Evolutionary conservation across 2,888 invertebrate species (phyloP), one percentile per base, ranked within the genome.

Genomic region (Xylota sylvarum): DNA sequence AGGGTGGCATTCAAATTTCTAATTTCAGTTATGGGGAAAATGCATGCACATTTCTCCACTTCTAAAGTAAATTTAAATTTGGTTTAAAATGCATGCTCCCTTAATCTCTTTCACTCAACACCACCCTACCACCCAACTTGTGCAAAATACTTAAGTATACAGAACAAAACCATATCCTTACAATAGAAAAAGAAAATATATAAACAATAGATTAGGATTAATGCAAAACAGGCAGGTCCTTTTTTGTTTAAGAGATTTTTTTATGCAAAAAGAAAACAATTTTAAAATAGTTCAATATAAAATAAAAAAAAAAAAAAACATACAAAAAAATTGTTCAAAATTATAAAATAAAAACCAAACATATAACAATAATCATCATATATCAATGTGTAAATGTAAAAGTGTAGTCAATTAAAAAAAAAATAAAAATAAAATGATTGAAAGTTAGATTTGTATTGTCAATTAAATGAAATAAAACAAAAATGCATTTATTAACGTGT

Each of bases 201-300:
- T 67, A 62, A 19, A 50, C 27, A 50, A n/a, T 85, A 80, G 69
- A 70, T 62, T 76, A 85, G 70, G 70, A 76, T 70, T 55, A 85
- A 77, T 80, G 69, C 86, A 86, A 86, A 86, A 86, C 73, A 86
- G 86, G 86, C 86, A 86, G 86, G 86, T 82, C 86, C 86, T 86
- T 78, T 82, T 86, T 86, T 86, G 86, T 78, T 82, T 60, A 56
- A 65, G 14, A 46, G 58, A 37, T 55, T 81, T 77, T 81, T 74
- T 58, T 58, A 76, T 70, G 55, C 60, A 73, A 73, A 52, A 58
- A 73, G 46, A 27, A 55, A 43, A 52, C 43, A 60, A 76, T 77
- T 67, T 73, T 35, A 85, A 76, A 43, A 76, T n/a, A 81, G 35
- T 78, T 60, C 52, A 81, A 72, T 60, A 50, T 5, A 48, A 7